phyloP scores from a whole-genome alignment of 1,140 invertebrate genomes.

The Platyscapa corneri region DNA sequence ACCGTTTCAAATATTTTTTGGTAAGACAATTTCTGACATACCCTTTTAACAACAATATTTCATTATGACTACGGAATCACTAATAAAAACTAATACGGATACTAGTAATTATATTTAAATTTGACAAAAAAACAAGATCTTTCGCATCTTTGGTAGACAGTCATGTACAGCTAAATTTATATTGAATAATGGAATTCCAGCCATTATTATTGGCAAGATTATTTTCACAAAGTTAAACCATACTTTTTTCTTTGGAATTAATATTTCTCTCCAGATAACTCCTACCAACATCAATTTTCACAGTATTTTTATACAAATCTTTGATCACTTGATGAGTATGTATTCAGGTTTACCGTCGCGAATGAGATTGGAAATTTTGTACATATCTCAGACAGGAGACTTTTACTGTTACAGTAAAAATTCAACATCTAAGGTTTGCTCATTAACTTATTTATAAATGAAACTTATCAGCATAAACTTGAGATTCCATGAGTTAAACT shows the following conservation, averaged over 20 bases:
- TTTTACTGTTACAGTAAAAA: background rate
- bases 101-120: conserved; percentile 23
- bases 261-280: conserved; percentile 14
- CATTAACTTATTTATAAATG: conserved; percentile 27
- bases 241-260: conserved; percentile 20
- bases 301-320: conserved; percentile 26
- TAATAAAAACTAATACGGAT: conserved; percentile 35
- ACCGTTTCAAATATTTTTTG: conserved; percentile 31
- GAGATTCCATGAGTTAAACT: conserved; percentile 95
- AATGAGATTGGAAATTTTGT: conserved; percentile 34
- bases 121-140: conserved; percentile 20
- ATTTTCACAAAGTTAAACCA: conserved; percentile 20
- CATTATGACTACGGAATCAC: conserved; percentile 15
- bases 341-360: conserved; percentile 19
- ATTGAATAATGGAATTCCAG: conserved; percentile 23
- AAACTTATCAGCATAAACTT: conserved; percentile 69
- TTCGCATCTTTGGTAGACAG: conserved; percentile 48
- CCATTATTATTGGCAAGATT: conserved; percentile 46
- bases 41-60: conserved; percentile 45
- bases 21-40: conserved; percentile 14
- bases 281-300: conserved; percentile 26
- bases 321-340: conserved; percentile 43
- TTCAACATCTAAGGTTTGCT: conserved; percentile 17
- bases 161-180: conserved; percentile 34
- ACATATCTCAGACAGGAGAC: conserved; percentile 9